These are phyloP conservation scores for Eretmocerus hayati DNA, from an alignment of 2,888 invertebrate genomes.

Conservation along the genomic window DNA sequence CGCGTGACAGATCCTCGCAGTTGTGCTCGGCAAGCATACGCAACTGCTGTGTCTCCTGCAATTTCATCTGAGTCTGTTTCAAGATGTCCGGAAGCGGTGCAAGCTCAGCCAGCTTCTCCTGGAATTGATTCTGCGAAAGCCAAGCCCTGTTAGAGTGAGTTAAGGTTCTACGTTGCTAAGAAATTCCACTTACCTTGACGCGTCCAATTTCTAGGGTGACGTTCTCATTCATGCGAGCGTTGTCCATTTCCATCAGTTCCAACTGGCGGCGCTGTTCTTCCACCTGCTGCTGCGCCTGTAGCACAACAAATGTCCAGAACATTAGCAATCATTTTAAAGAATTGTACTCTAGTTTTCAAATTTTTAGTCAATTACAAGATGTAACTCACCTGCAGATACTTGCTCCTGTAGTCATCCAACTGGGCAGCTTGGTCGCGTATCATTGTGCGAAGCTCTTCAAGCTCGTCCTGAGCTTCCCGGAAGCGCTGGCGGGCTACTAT, in stretches of 20 bases:
- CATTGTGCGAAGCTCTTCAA: slow-evolving; percentile 52
- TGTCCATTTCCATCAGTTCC: slow-evolving; percentile 66
- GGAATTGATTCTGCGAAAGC: slow-evolving; percentile 55
- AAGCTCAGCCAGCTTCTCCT: slow-evolving; percentile 64
- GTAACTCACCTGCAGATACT: slow-evolving; percentile 45
- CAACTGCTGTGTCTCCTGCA: slow-evolving; percentile 63
- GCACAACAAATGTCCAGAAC: no score
- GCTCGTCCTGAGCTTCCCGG: slow-evolving; percentile 56
- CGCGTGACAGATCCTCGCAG: slow-evolving; percentile 59
- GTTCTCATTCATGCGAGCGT: slow-evolving; percentile 63
- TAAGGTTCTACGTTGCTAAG: no score
- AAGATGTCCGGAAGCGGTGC: slow-evolving; percentile 63
- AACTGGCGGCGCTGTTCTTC: slow-evolving; percentile 65
- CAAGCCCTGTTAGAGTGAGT: no score
- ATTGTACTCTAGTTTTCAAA: no score
- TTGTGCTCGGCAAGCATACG: slow-evolving; percentile 61
- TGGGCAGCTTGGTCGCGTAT: slow-evolving; percentile 62
- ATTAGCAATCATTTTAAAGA: neutral
- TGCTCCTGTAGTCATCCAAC: slow-evolving; percentile 63
- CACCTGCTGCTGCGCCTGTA: slow-evolving; percentile 60
- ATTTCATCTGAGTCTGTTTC: slow-evolving; percentile 59
- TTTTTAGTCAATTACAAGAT: no score
- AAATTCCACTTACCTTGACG: slow-evolving; percentile 50
- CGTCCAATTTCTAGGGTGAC: slow-evolving; percentile 64
- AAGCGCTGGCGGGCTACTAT: slow-evolving; percentile 51